Conservation (phyloP, 1,140 invertebrate genomes). For the Apis laboriosa region DNA sequence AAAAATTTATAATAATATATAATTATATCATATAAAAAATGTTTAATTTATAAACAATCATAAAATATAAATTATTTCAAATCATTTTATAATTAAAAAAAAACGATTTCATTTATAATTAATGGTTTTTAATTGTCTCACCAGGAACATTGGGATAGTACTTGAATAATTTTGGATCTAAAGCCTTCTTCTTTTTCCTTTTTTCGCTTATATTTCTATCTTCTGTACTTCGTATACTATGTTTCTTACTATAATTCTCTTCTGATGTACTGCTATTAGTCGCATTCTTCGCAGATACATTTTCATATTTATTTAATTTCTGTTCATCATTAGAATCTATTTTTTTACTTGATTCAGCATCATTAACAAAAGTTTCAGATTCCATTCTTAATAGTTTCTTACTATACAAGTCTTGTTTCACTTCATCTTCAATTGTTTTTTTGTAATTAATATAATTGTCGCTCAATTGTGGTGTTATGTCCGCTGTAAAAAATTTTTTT, state of each 20-base stretch:
- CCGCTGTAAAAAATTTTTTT: constrained; percentile 28
- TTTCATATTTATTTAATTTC: constrained; percentile 23
- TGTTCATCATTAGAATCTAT: neutral
- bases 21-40: neutral
- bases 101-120: neutral
- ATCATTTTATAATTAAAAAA: neutral
- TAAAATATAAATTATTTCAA: neutral
- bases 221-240: neutral
- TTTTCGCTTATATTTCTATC: neutral
- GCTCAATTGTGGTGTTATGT: constrained; percentile 25
- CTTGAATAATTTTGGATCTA: constrained; percentile 42
- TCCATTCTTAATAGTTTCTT: constrained; percentile 12
- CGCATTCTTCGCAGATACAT: neutral
- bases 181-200: constrained; percentile 29
- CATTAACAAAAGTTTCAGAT: neutral
- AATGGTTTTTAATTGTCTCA: constrained; percentile 40
- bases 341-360: neutral
- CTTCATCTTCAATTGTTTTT: constrained; percentile 6
- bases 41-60: neutral
- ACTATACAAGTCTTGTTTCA: neutral
- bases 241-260: neutral
- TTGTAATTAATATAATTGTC: neutral
- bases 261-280: neutral
- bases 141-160: constrained; percentile 72
- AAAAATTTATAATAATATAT: neutral